Evolutionary conservation across 2,888 invertebrate genomes (phyloP), one percentile per base, ranked within the genome.

Genomic region (Aproaerema taeniolella): DNA sequence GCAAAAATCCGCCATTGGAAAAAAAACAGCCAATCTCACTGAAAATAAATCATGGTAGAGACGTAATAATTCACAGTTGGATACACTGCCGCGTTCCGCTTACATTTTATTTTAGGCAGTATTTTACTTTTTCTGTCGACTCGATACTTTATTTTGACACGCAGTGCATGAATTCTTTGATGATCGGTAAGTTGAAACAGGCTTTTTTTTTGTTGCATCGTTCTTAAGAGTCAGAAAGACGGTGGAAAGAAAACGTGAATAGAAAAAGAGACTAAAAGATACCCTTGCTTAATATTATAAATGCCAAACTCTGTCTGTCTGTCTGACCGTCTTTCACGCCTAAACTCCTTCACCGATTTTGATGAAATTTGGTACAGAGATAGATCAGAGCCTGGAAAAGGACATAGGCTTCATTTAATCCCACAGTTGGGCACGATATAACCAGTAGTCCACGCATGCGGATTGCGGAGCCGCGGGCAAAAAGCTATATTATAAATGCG

Each of bases 21-120:
- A 58, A 60, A 65, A 55, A 58, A 36, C 33, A 46, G 26, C 48
- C 58, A 63, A 65, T 67, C 62, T 52, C 47, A 43, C 42, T 47
- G 45, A 48, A 43, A 47, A 61, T 69, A 69, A 70, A 71, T 71
- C 69, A 67, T 64, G 49, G 49, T 42, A 44, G 55, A 60, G 56
- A 55, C 57, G 62, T 49, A 55, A 61, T 60, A 59, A 50, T 55
- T 60, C 58, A 58, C 52, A 50, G 40, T 43, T 38, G 50, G 50
- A 33, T 38, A 38, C 30, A 14, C 26, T 20, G n/a, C n/a, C 25
- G 35, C 20, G 35, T 26, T 26, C 12, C 26, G 35, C 4, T 26
- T 38, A 38, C 38, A 38, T 26, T 32, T 32, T 34, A n/a, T 31
- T 38, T 4, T 8, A 15, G 14, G 26, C 15, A 29, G 38, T 31